Evolutionary conservation across 2,888 invertebrate species (phyloP).

Genomic region (Watsonalla cultraria): DNA sequence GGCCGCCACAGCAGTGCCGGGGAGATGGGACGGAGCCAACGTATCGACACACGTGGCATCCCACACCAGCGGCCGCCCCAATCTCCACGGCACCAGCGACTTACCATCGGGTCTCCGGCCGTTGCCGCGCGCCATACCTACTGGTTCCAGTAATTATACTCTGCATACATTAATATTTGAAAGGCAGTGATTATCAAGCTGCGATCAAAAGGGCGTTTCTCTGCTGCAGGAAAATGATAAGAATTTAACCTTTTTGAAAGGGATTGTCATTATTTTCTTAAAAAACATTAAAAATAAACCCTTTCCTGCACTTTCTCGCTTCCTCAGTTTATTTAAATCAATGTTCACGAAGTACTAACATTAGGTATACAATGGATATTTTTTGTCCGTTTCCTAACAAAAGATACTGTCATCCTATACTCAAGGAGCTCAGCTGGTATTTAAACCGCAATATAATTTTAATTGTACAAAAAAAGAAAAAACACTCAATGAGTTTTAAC

Average conservation of each 20-base stretch:
- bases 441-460: slow-evolving; percentile 49
- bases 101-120: no score
- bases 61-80: no score
- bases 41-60: no score
- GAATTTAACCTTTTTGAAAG: background rate
- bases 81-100: no score
- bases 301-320: background rate
- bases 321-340: background rate
- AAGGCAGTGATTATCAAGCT: no score
- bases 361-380: slow-evolving; percentile 21
- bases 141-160: no score
- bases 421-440: slow-evolving; percentile 43
- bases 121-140: no score
- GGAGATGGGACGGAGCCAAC: no score
- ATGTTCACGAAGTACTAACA: slow-evolving; percentile 2
- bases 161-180: no score
- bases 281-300: background rate
- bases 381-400: slow-evolving; percentile 17
- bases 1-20: no score
- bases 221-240: no score
- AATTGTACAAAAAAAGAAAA: slow-evolving; percentile 48
- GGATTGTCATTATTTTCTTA: background rate
- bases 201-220: no score
- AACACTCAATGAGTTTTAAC: slow-evolving; percentile 43
- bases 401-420: slow-evolving; percentile 55